A percentile compares a stretch with the other conserved stretches of the same genome.
phyloP scores from a whole-genome alignment of 1,140 invertebrate genomes.

The Pseudomyrmex pallidus region DNA sequence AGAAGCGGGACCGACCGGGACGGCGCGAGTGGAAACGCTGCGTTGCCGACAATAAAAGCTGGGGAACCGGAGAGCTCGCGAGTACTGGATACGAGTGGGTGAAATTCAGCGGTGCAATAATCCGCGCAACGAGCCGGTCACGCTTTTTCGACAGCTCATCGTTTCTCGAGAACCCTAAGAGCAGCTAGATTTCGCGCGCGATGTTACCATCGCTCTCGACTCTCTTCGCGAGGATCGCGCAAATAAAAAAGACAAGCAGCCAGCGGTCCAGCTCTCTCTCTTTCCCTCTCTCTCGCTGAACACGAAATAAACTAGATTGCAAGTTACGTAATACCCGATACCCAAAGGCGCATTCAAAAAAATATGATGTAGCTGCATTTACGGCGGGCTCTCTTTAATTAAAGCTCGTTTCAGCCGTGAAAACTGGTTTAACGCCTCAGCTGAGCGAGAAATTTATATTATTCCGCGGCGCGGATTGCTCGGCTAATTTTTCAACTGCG shows the following conservation, averaged over 20 bases:
- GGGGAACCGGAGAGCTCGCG: slow-evolving; percentile 11
- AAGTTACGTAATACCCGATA: slow-evolving; percentile 55
- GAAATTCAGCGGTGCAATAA: slow-evolving; percentile 39
- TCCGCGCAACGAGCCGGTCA: slow-evolving; percentile 39
- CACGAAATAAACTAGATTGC: slow-evolving; percentile 56
- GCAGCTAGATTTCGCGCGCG: slow-evolving; percentile 26
- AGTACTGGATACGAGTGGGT: slow-evolving; percentile 1
- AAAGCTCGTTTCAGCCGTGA: slow-evolving; percentile 59
- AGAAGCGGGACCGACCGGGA: too few species aligned
- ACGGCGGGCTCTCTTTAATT: slow-evolving; percentile 51
- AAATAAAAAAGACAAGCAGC: slow-evolving; percentile 30
- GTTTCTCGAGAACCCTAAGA: slow-evolving; percentile 38
- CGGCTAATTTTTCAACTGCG: slow-evolving; percentile 47
- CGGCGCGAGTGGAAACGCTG: slow-evolving; percentile 1
- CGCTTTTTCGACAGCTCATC: slow-evolving; percentile 53
- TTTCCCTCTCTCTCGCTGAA: slow-evolving; percentile 18
- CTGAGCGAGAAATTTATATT: slow-evolving; percentile 58
- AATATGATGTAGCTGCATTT: slow-evolving; percentile 59
- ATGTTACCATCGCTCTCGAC: slow-evolving; percentile 28
- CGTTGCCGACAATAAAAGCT: slow-evolving; percentile 44
- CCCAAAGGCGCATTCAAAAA: slow-evolving; percentile 54
- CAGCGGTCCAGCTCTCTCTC: not conserved
- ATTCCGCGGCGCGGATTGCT: slow-evolving; percentile 30
- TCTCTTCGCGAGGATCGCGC: slow-evolving; percentile 26
- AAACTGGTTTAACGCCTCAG: slow-evolving; percentile 61